A percentile compares a stretch with the other conserved stretches of the same genome.
Evolutionary conservation across 53 echinoderm and acorn worm genomes (phyloP).

Genomic region (Paracentrotus lividus): DNA sequence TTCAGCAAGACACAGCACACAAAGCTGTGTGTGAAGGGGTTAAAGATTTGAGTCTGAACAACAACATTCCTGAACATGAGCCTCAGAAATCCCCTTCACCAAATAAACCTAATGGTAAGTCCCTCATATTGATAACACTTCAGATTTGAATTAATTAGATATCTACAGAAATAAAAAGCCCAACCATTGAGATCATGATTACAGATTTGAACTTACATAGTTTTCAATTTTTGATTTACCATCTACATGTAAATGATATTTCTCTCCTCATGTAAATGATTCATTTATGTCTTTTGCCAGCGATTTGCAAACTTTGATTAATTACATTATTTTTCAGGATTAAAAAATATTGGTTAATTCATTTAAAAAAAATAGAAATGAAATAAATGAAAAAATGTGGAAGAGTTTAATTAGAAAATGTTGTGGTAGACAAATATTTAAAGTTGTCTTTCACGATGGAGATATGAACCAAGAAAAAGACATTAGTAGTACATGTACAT

Average conservation of each 20-base stretch:
- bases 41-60: slow-evolving; percentile 20
- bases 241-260: too few species aligned
- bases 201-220: too few species aligned
- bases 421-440: not conserved
- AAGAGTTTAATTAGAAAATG: not conserved
- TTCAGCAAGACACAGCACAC: not conserved
- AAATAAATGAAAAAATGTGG: not conserved
- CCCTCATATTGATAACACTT: not conserved
- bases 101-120: not conserved
- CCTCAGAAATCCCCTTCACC: not conserved
- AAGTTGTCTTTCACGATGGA: not conserved
- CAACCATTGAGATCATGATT: too few species aligned
- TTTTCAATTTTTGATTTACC: too few species aligned
- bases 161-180: too few species aligned
- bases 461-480: not conserved
- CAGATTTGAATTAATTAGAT: too few species aligned
- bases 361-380: too few species aligned
- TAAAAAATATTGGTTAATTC: too few species aligned
- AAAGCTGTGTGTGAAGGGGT: slow-evolving; percentile 36
- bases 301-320: too few species aligned
- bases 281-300: too few species aligned
- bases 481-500: not conserved
- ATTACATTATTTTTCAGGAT: too few species aligned
- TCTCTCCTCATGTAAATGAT: too few species aligned
- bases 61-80: not conserved